Base-by-base conservation (phyloP, 2,113 vertebrate genomes). In the Lampris incognitus region DNA sequence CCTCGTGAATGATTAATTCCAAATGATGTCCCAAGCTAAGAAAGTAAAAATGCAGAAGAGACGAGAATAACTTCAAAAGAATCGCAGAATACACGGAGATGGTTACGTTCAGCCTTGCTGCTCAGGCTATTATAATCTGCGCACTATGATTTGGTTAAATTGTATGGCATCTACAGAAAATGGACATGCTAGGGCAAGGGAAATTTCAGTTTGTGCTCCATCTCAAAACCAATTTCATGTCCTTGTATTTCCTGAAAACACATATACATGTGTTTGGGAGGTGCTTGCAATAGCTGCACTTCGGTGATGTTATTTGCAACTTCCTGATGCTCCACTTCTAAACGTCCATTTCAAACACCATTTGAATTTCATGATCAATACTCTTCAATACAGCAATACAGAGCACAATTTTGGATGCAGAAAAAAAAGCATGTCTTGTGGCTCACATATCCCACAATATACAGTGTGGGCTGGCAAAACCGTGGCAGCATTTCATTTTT, bases 1-100 rank as follows among this genome's bases (percentile, higher is more conserved):
- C 66, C 71, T 74, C 60, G 81, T 84, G 66, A 76, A 86, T 67
- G 36, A 83, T 85, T 87, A 74, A 79, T 72, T 3, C 39, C 52
- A 55, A 61, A 76, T 52, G 66, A 77, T 69, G 66, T 9, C 68
- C 64, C 46, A 37, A 52, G 64, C 65, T 67, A 37, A 52, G 39
- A 48, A 55, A 78, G 60, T 76, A 76, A 66, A 46, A 69, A 61
- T 80, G 74, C 68, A 67, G 74, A 77, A 56, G 54, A 61, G 57
- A 60, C 5, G 9, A 36, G 44, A 46, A 46, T 7, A 39, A 24
- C 37, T 39, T 72, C 4, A 44, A 40, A 52, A 52, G n/a, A 52
- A 13, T 42, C 59, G 63, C 9, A 49, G 38, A 44, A 46, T 24
- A 54, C 74, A 81, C 8, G 54, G 54, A 65, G 51, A 65, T 3